Evolutionary conservation across 2,113 vertebrate species (phyloP), one percentile per base, ranked within the genome.

Genomic region (Orycteropus afer): DNA sequence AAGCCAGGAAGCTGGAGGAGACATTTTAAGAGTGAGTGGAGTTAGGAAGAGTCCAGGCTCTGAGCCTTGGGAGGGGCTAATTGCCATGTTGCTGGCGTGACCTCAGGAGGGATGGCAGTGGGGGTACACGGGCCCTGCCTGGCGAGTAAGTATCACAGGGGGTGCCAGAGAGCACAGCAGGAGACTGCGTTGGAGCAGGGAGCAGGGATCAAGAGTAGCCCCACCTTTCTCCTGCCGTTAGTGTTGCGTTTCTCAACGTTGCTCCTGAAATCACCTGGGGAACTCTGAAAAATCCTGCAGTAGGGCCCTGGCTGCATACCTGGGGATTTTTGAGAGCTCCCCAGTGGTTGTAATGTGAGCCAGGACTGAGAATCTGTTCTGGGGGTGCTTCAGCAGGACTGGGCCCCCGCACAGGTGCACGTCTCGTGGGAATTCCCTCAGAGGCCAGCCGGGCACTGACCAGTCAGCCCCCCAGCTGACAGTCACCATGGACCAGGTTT

Each of bases 101-200:
- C 25, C 79, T 12, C 47, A 15, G 13, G 47, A 18, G 42, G 51
- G 42, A 12, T 32, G 13, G 6, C 42, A n/a, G 78, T 5, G 1
- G n/a, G 61, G 53, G 49, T 7, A 51, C 83, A 11, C 0, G 0
- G 51, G 37, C 6, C 4, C 78, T 47, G 55, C 40, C 78, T 53
- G 3, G 11, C 10, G 5, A 22, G 29, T 5, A 32, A 11, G 3
- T 37, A 0, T 6, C 5, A 0, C 2, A 20, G 37, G 13, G 34
- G 89, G 63, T 0, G 0, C 37, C 22, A 1, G 1, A 34, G 83
- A 40, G 83, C 27, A 22, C 51, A 10, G 3, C 51, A 14, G 61
- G 69, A 71, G 59, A 25, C 53, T 42, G n/a, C n/a, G n/a, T n/a
- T n/a, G n/a, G 40, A 82, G 76, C 11, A 5, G 22, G n/a, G 13